These are phyloP conservation scores for Aurelia sp. DNA, from an alignment of 30 jellyfish, hydroid and myxozoan genomes.

Conservation along the genomic window DNA sequence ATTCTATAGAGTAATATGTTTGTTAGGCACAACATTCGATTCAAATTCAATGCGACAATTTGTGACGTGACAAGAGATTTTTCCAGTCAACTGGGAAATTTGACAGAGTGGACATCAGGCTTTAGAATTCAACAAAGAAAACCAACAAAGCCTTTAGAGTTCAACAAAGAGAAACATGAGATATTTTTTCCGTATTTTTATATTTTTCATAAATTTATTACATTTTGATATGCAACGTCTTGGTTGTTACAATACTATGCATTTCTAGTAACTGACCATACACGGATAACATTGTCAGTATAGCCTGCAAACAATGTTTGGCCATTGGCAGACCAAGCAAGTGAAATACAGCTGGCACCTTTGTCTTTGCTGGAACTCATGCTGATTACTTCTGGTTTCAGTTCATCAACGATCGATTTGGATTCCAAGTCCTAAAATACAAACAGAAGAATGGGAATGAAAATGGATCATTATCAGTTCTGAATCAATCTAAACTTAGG, in stretches of 20 bases:
- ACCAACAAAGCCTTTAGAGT: too few relatives aligned
- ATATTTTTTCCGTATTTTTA: background rate
- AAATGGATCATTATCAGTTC: too few relatives aligned
- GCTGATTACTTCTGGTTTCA: slow-evolving; percentile 92
- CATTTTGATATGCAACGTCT: slow-evolving; percentile 19
- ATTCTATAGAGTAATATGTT: too few relatives aligned
- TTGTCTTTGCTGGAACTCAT: slow-evolving; percentile 70
- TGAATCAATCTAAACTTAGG: too few relatives aligned
- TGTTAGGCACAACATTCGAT: too few relatives aligned
- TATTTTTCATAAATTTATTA: slow-evolving; percentile 47
- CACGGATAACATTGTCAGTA: slow-evolving; percentile 92
- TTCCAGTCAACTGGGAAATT: too few relatives aligned
- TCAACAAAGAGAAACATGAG: too few relatives aligned
- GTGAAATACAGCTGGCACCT: slow-evolving; percentile 81
- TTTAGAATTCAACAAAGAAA: too few relatives aligned
- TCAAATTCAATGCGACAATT: too few relatives aligned
- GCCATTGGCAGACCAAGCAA: slow-evolving; percentile 99
- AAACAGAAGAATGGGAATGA: background rate
- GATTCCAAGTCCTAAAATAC: slow-evolving; percentile 86
- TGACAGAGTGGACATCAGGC: too few relatives aligned
- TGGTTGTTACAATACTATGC: slow-evolving; percentile 11
- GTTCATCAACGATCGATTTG: slow-evolving; percentile 92
- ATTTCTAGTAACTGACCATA: slow-evolving; percentile 91
- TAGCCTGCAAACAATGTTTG: slow-evolving; percentile 98
- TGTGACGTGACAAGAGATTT: too few relatives aligned